Conservation (phyloP, 2,888 invertebrate species). For the Dioctria rufipes region DNA sequence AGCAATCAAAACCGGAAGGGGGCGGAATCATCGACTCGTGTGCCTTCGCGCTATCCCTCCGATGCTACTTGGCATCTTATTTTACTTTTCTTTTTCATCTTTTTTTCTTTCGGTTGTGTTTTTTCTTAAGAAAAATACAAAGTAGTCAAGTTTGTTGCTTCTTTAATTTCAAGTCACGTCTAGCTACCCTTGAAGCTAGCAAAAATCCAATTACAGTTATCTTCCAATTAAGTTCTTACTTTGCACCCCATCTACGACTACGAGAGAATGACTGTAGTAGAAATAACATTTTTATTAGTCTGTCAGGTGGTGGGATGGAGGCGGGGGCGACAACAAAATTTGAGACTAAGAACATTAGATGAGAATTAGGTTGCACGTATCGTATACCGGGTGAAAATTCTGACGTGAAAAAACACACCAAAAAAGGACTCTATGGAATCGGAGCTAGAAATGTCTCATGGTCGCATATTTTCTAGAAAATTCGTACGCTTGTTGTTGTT, state of each 20-base stretch:
- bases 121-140: conserved; percentile 42
- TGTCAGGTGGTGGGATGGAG: background rate
- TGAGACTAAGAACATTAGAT: conserved; percentile 27
- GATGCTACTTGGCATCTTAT: conserved; percentile 11
- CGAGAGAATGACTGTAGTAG: conserved; percentile 52
- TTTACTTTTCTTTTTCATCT: conserved; percentile 20
- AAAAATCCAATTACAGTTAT: conserved; percentile 60
- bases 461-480: conserved; percentile 25
- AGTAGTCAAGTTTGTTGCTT: conserved; percentile 57
- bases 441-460: conserved; percentile 23
- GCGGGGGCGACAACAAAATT: background rate
- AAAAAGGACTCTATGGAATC: conserved; percentile 4
- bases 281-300: conserved; percentile 52
- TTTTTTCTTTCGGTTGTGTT: background rate
- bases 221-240: conserved; percentile 59
- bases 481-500: conserved; percentile 21
- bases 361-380: conserved; percentile 40
- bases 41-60: background rate
- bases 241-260: conserved; percentile 57
- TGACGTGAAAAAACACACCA: conserved; percentile 45
- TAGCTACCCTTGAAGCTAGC: conserved; percentile 53
- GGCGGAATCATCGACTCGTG: conserved; percentile 55
- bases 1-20: conserved; percentile 57
- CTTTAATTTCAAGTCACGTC: conserved; percentile 58
- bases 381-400: conserved; percentile 18